Conservation (phyloP, 2,797 vertebrate species). For the Mico argentatus region DNA sequence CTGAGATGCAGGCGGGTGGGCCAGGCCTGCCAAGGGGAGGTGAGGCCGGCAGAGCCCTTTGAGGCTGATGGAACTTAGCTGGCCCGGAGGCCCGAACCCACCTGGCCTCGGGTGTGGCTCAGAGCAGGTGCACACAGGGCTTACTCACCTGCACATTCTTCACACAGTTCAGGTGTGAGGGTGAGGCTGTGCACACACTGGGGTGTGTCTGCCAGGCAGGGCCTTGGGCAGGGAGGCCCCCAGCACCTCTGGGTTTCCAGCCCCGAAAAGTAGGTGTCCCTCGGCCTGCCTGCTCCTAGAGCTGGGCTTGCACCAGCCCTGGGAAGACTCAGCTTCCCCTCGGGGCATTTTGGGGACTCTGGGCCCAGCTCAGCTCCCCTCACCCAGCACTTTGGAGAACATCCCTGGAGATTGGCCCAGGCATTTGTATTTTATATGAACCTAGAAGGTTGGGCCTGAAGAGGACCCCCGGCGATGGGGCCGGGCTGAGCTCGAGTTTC, state of each 20-base stretch:
- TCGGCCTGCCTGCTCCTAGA: no score
- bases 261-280: neutral
- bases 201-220: neutral
- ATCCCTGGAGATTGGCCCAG: fast-evolving
- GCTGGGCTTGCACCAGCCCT: fast-evolving
- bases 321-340: neutral
- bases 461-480: neutral
- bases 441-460: neutral
- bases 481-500: neutral
- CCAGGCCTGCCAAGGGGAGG: no score
- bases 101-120: neutral
- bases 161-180: neutral
- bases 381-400: neutral
- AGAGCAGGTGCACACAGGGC: neutral
- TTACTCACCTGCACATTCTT: neutral
- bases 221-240: neutral
- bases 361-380: neutral
- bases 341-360: fast-evolving
- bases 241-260: neutral
- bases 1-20: neutral
- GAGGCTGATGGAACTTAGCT: neutral
- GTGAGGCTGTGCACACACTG: fast-evolving
- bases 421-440: neutral
- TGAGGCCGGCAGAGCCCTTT: neutral
- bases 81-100: neutral